A percentile compares a stretch with the other conserved stretches of the same genome.
These are phyloP conservation scores for Diceros bicornis DNA, from an alignment of 2,797 vertebrate species.

Conservation along the genomic window DNA sequence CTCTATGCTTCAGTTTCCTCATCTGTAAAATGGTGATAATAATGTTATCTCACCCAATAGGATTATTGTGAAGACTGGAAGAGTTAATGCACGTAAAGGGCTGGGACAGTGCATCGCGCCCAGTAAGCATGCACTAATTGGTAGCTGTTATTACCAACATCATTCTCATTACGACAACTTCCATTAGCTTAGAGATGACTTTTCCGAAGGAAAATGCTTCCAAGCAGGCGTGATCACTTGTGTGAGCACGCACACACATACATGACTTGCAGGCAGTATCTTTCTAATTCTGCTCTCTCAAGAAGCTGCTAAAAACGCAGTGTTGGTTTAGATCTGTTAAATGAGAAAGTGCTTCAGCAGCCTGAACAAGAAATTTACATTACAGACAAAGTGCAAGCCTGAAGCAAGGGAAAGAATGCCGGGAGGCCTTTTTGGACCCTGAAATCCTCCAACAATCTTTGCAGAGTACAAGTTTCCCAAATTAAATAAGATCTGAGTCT, in stretches of 20 bases:
- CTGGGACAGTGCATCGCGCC: not conserved
- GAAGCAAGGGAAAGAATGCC: not conserved
- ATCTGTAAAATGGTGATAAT: not conserved
- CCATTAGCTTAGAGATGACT: not conserved
- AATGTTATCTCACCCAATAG: not conserved
- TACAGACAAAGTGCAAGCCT: not conserved
- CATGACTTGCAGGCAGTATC: not conserved
- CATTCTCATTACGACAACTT: not conserved
- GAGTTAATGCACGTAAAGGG: not conserved
- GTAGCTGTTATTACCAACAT: not conserved
- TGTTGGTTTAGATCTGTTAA: slow-evolving; percentile 65
- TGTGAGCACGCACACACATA: not conserved
- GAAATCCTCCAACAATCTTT: not conserved
- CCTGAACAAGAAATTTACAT: not conserved
- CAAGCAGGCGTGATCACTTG: not conserved
- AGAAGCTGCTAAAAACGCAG: not conserved
- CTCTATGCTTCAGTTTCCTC: not conserved
- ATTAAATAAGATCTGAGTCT: not conserved
- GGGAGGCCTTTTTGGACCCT: not conserved
- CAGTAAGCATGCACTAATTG: not conserved
- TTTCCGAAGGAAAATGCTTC: not conserved
- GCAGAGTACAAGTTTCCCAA: not conserved
- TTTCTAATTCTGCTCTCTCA: not conserved
- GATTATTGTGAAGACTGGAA: not conserved
- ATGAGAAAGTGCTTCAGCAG: slow-evolving; percentile 39